phyloP scores from a whole-genome alignment of 2,113 vertebrate genomes.

The Chunga burmeisteri region DNA sequence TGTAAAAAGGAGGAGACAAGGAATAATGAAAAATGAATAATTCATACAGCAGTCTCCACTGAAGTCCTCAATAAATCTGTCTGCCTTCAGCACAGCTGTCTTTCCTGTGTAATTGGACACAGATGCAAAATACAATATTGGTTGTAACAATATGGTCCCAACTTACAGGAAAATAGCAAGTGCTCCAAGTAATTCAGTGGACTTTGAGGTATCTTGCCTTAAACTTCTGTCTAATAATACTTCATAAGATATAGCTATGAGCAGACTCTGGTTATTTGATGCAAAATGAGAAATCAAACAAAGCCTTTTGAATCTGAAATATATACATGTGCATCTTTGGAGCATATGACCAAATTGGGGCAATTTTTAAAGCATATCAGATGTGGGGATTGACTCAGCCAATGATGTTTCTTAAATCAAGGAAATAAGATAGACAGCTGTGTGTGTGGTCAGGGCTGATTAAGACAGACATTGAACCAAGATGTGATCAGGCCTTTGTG shows the following conservation, averaged over 20 bases:
- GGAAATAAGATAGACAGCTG: constrained; percentile 32
- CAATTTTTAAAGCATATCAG: constrained; percentile 2
- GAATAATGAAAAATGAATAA: constrained; percentile 43
- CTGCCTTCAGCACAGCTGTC: constrained; percentile 48
- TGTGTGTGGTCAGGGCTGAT: constrained; percentile 53
- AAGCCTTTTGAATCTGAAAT: background rate
- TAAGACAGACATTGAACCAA: constrained; percentile 40
- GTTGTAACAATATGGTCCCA: background rate
- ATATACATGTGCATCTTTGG: background rate
- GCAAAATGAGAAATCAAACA: background rate
- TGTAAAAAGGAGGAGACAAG: constrained; percentile 24
- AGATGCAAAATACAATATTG: constrained; percentile 10
- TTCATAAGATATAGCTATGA: background rate
- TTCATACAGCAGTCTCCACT: constrained; percentile 29
- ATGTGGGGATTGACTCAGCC: background rate
- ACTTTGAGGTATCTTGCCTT: background rate
- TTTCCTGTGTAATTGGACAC: constrained; percentile 1
- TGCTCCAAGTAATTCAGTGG: background rate
- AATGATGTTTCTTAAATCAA: background rate
- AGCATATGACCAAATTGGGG: background rate
- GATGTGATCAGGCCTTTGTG: constrained; percentile 46
- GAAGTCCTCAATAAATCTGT: constrained; percentile 1
- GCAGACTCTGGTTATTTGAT: background rate
- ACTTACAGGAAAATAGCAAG: background rate
- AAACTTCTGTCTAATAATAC: background rate